phyloP scores from a whole-genome alignment of 2,888 invertebrate genomes.

The Lepidochrysops patricia region DNA sequence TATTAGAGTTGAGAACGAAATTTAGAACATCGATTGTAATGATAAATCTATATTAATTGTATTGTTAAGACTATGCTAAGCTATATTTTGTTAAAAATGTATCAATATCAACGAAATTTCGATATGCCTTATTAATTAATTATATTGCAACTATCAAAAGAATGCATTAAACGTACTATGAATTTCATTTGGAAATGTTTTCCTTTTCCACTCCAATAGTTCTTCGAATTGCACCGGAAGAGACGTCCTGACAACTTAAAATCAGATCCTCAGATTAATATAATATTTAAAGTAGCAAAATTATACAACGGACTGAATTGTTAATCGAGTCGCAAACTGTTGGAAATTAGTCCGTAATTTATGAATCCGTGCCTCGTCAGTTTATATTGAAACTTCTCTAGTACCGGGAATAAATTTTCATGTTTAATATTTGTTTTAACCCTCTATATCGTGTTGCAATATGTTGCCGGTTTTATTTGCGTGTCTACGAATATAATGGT shows the following conservation, averaged over 20 bases:
- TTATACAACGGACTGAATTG: slow-evolving; percentile 8
- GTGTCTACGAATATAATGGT: too few relatives aligned
- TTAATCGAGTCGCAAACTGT: slow-evolving; percentile 1
- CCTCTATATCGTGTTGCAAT: background rate
- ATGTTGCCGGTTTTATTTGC: too few relatives aligned
- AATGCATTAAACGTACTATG: too few relatives aligned
- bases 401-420: slow-evolving; percentile 17
- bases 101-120: too few relatives aligned
- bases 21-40: background rate
- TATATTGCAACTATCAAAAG: too few relatives aligned
- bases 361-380: slow-evolving; percentile 18
- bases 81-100: too few relatives aligned
- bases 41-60: background rate
- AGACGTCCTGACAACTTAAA: background rate
- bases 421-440: slow-evolving; percentile 7
- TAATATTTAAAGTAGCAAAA: background rate
- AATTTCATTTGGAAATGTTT: too few relatives aligned
- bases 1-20: background rate
- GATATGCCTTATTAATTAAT: too few relatives aligned
- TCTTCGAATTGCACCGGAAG: background rate
- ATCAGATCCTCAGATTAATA: background rate
- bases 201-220: background rate
- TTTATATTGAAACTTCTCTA: slow-evolving; percentile 16
- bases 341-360: slow-evolving; percentile 10
- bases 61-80: too few relatives aligned